Evolutionary conservation across 2,888 invertebrate species (phyloP), one percentile per base, ranked within the genome.

Genomic region (Craniophora ligustri): DNA sequence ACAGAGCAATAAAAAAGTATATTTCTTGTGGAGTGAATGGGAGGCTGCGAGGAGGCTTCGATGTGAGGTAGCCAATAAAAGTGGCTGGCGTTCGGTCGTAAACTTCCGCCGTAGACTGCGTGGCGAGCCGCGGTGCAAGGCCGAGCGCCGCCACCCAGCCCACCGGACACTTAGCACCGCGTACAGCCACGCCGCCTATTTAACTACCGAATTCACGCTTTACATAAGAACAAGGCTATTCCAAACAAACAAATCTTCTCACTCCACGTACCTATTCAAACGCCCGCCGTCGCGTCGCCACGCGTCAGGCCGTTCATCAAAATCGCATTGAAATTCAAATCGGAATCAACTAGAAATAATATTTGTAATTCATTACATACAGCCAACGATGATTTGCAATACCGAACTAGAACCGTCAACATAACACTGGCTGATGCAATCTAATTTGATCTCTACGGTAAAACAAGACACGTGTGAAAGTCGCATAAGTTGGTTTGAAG

Each of bases 1-100:
- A 93, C 93, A 90, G 90, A 88, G 91, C 84, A 89, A 91, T 93
- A 92, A 92, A 92, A 92, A 91, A 89, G 88, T 91, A 86, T 91
- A 92, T 92, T 91, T 91, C 89, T 89, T 88, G 83, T 81, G 86
- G 86, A 92, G 91, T 92, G 91, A 92, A 92, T 92, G 92, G 92
- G 92, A 92, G 91, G 92, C 87, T 81, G 86, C 77, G 86, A 80
- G 84, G 91, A 91, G 91, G 92, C 89, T 90, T 86, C 85, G 87
- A 85, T 85, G 90, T 84, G 90, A 90, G 92, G 92, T 90, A 90
- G 92, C 91, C 88, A 92, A 92, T 92, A 93, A 92, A 93, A 89
- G 89, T 88, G 89, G 91, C 90, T 87, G 87, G 88, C 86, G 86
- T 78, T 76, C 81, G 90, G 72, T 91, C 91, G 89, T 92, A 91